A percentile compares a stretch with the other conserved stretches of the same genome.
phyloP scores from a whole-genome alignment of 2,888 invertebrate genomes.

The Melinaea menophilus region DNA sequence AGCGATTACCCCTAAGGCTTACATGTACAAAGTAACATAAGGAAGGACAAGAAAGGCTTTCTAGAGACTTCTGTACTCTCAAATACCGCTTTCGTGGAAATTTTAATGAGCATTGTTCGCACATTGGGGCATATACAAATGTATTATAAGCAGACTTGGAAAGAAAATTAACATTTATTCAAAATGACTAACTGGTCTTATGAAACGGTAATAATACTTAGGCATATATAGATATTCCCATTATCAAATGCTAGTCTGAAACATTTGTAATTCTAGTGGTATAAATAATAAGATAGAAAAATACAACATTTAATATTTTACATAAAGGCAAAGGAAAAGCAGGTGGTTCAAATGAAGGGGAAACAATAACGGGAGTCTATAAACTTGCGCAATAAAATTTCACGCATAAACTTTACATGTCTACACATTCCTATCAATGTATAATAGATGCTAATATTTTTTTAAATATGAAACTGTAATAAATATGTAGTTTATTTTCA shows the following conservation, averaged over 20 bases:
- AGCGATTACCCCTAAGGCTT: conserved; percentile 7
- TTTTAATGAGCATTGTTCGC: conserved; percentile 1
- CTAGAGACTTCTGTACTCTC: conserved; percentile 4
- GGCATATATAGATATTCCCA: too few species aligned
- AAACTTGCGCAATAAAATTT: conserved; percentile 23
- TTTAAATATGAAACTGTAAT: too few species aligned
- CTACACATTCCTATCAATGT: conserved; percentile 15
- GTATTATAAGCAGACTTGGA: too few species aligned
- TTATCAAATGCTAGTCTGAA: too few species aligned
- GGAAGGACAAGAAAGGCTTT: conserved; percentile 4
- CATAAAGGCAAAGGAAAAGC: background rate
- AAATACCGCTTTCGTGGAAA: conserved; percentile 2
- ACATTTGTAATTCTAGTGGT: too few species aligned
- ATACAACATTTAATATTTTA: background rate
- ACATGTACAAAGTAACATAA: conserved; percentile 5
- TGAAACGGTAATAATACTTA: too few species aligned
- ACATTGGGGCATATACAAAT: background rate
- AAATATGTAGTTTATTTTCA: too few species aligned
- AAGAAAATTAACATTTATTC: too few species aligned
- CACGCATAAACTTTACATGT: conserved; percentile 16
- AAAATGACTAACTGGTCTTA: too few species aligned
- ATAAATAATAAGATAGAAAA: background rate
- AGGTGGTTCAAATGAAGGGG: conserved; percentile 9
- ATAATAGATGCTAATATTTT: background rate
- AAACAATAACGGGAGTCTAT: conserved; percentile 14